These are phyloP conservation scores for Falco berigora DNA, from an alignment of 2,797 vertebrate genomes.

Conservation along the genomic window DNA sequence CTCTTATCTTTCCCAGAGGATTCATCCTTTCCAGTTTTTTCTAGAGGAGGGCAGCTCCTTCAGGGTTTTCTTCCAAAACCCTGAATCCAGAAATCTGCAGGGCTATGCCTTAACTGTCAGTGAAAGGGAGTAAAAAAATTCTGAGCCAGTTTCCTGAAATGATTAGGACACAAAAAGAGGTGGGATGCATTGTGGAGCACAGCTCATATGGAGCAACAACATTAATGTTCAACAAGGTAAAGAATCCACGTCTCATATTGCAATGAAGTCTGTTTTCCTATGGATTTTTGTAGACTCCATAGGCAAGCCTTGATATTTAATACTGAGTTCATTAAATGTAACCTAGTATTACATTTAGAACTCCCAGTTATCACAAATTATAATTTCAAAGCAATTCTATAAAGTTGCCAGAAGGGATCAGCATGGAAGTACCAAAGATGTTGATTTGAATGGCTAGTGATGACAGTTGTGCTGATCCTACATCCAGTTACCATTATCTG, in stretches of 20 bases:
- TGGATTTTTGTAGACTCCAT: neutral
- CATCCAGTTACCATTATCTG: neutral
- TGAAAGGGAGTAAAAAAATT: neutral
- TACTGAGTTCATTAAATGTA: neutral
- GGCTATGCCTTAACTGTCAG: neutral
- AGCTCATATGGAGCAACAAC: neutral
- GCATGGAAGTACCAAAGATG: neutral
- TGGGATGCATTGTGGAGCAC: neutral
- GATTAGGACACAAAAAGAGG: neutral
- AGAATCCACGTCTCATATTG: neutral
- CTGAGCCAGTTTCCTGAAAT: neutral
- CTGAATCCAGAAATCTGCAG: neutral
- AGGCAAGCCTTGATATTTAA: neutral
- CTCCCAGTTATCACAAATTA: neutral
- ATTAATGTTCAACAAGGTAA: neutral
- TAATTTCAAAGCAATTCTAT: neutral
- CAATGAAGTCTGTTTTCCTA: neutral
- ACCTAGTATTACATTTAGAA: neutral
- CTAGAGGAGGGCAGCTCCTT: neutral
- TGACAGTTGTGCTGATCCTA: neutral
- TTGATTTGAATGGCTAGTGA: neutral
- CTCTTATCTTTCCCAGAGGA: neutral
- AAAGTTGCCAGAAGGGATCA: neutral
- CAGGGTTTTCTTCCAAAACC: neutral
- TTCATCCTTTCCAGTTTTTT: neutral